Base-by-base conservation (phyloP, 1,140 invertebrate species). In the Drosophila ficusphila region DNA sequence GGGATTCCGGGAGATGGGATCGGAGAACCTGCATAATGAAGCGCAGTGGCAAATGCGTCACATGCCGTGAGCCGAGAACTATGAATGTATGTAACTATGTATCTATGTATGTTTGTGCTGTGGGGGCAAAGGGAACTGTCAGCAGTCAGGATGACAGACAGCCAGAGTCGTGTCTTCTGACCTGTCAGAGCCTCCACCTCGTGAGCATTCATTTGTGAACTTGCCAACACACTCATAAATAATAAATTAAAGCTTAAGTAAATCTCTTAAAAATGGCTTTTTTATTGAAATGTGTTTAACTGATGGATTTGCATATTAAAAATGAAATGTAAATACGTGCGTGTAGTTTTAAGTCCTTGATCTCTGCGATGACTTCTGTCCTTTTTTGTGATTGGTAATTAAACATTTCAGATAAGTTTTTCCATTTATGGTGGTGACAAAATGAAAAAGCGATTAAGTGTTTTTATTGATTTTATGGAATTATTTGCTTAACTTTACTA, bases 11-110 rank as follows among this genome's bases (percentile, higher is more conserved):
- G 38, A 11, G 23, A 12, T 36, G 11, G 39, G 65, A 25, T 19
- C 12, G 18, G 65, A 44, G 61, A 61, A 69, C 51, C 62, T 82
- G 79, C 74, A 83, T 83, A 83, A 83, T 83, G 70, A 83, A 83
- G 74, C 62, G 69, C 78, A 39, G 61, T 76, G 78, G 61, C 57
- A 67, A 76, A 61, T 82, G 70, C 56, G 67, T 41, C 68, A 77
- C 73, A 82, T 81, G 78, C 52, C 65, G 12, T 27, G 52, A 41
- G 68, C 41, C 39, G 52, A 56, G 31, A 46, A 44, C 41, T 47
- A 44, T 69, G 23, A 36, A n/a, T n/a, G n/a, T n/a, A n/a, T n/a
- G n/a, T n/a, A n/a, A 39, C 18, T 62, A 46, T 61, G n/a, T n/a
- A n/a, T n/a, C n/a, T n/a, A n/a, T n/a, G n/a, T n/a, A n/a, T n/a